Percentiles rank a stretch among this genome's conserved stretches.
Conservation (phyloP, 2,113 vertebrate genomes). For the Grammomys surdaster region DNA sequence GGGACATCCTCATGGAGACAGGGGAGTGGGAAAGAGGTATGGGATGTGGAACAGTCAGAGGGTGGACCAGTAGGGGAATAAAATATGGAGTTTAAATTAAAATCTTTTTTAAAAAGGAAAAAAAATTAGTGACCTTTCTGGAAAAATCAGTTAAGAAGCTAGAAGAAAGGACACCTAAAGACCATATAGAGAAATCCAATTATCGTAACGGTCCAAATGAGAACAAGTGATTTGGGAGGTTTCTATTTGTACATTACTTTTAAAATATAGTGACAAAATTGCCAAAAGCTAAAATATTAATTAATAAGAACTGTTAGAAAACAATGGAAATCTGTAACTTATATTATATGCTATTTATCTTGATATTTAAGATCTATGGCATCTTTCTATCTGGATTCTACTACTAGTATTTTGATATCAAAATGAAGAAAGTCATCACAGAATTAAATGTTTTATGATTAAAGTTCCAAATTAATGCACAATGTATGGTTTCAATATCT, state of each 20-base stretch:
- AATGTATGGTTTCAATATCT: not conserved
- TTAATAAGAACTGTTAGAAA: not conserved
- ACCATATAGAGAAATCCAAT: not conserved
- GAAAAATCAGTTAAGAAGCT: not conserved
- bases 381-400: not conserved
- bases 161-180: not conserved
- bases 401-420: not conserved
- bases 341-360: not conserved
- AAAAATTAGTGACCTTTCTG: not conserved
- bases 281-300: not conserved
- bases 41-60: too few species aligned
- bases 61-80: too few species aligned
- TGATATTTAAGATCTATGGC: not conserved
- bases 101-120: too few species aligned
- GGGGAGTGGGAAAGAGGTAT: too few species aligned
- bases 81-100: too few species aligned
- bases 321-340: not conserved
- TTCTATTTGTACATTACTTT: not conserved
- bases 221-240: not conserved
- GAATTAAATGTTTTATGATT: not conserved
- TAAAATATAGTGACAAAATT: not conserved
- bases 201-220: not conserved
- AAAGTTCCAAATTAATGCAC: not conserved
- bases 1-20: too few species aligned
- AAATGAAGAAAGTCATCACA: not conserved